Evolutionary conservation across 2,113 vertebrate species (phyloP).

Genomic region (Rhinichthys klamathensis): DNA sequence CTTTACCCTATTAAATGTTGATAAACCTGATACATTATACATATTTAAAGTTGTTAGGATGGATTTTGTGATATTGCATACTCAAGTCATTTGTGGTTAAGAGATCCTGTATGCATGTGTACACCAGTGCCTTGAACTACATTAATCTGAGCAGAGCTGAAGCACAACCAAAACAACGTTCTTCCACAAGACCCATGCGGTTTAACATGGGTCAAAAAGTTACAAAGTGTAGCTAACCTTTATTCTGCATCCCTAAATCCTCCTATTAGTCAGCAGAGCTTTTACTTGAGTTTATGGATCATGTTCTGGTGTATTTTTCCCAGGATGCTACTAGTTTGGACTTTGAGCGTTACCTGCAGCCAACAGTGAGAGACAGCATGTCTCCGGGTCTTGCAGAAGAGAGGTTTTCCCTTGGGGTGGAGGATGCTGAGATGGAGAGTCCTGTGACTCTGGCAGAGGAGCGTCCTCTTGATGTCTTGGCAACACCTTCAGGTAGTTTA

Average conservation of each 20-base stretch:
- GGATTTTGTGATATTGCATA: no score
- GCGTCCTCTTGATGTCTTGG: conserved; percentile 43
- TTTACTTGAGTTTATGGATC: no score
- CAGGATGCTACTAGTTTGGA: conserved; percentile 69
- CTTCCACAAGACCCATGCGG: background rate
- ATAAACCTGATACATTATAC: no score
- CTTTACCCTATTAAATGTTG: no score
- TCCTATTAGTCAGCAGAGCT: background rate
- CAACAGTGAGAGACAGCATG: conserved; percentile 63
- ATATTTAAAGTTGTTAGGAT: no score
- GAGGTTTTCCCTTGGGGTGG: conserved; percentile 59
- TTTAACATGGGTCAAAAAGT: background rate
- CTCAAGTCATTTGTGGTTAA: no score
- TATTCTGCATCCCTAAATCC: background rate
- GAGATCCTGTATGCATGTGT: no score
- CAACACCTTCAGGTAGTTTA: conserved; percentile 43
- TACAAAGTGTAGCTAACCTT: background rate
- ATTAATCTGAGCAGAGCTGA: background rate
- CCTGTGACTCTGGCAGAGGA: conserved; percentile 58
- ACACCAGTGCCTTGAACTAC: no score
- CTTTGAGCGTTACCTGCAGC: conserved; percentile 75
- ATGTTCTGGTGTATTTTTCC: conserved; percentile 18
- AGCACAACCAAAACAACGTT: background rate
- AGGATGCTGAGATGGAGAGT: conserved; percentile 72
- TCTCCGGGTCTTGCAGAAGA: conserved; percentile 62